Percentiles rank a stretch among this genome's conserved stretches.
Conservation (phyloP, 2,888 invertebrate species). For the Diarsia brunnea region DNA sequence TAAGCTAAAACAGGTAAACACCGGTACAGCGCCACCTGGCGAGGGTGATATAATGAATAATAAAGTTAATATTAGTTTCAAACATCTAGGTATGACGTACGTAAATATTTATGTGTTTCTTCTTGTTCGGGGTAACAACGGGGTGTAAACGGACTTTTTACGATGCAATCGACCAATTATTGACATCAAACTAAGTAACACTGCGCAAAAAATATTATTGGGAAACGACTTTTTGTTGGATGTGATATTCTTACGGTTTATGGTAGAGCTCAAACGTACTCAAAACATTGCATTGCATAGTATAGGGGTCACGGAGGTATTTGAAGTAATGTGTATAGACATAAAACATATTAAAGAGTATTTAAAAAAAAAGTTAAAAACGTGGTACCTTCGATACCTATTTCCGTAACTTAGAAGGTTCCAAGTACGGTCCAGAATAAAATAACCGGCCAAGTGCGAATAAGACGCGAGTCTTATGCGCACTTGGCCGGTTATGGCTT, state of each 20-base stretch:
- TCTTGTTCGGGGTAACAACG: not conserved
- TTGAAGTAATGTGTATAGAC: not conserved
- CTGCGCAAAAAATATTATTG: not conserved
- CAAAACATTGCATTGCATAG: not conserved
- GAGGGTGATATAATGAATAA: too few relatives aligned
- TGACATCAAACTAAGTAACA: not conserved
- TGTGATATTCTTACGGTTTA: not conserved
- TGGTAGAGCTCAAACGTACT: not conserved
- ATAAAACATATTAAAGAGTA: too few relatives aligned
- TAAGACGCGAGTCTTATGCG: too few relatives aligned
- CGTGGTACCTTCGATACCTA: too few relatives aligned
- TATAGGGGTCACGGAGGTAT: not conserved
- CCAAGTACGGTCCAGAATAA: too few relatives aligned
- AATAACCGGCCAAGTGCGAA: too few relatives aligned
- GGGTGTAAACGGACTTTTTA: not conserved
- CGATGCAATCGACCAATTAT: not conserved
- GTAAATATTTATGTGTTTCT: conserved; percentile 5
- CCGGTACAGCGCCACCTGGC: too few relatives aligned
- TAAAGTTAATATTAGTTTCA: conserved; percentile 31
- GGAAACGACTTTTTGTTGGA: not conserved
- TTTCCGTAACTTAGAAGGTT: too few relatives aligned
- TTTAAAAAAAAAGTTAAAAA: not conserved
- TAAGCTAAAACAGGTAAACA: too few relatives aligned
- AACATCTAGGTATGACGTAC: not conserved
- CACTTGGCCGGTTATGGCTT: too few relatives aligned